Evolutionary conservation across 2,888 invertebrate species (phyloP), one percentile per base, ranked within the genome.

Genomic region (Asteroscopus sphinx): DNA sequence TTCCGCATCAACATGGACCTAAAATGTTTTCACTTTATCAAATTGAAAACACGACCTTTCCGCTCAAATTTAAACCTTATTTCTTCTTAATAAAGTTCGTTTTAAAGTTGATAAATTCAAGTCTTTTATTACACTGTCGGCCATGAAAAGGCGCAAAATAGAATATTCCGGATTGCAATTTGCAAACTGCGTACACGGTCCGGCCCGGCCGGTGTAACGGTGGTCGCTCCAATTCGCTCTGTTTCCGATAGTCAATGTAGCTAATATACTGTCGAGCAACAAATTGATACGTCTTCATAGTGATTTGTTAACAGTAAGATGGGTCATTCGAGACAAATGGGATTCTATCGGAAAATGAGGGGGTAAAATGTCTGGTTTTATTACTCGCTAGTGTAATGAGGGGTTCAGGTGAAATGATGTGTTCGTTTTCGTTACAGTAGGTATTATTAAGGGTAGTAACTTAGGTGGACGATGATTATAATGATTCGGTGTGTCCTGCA

Each of bases 141-240:
- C 6, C 53, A 45, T 37, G 52, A 56, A 59, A 61, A 56, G 55
- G 53, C 33, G 2, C 52, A 60, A 56, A 61, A 62, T 74, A 64
- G 68, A 73, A 70, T 64, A 60, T 58, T 36, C 41, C 54, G 49
- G 51, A 66, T 63, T 71, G 67, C 68, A 71, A 73, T 63, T 73
- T 65, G 60, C 55, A 57, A 73, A 54, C 51, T 35, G 37, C 15
- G 45, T 37, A 42, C 54, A 42, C 6, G 54, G 51, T 35, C 37
- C 36, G 52, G 40, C 54, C 40, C 6, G 54, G 51, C 37, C 37
- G 39, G 52, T 68, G 41, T 56, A 39, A 28, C 47, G 17, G 49
- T 64, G 59, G 70, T 49, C 35, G 42, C 3, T 39, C 42, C 37
- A 41, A 58, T 69, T 61, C 36, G 16, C 55, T 39, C 32, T 40